A percentile compares a stretch with the other conserved stretches of the same genome.
Evolutionary conservation across 2,797 vertebrate genomes (phyloP).

Genomic region (Cacajao melanocephalus): DNA sequence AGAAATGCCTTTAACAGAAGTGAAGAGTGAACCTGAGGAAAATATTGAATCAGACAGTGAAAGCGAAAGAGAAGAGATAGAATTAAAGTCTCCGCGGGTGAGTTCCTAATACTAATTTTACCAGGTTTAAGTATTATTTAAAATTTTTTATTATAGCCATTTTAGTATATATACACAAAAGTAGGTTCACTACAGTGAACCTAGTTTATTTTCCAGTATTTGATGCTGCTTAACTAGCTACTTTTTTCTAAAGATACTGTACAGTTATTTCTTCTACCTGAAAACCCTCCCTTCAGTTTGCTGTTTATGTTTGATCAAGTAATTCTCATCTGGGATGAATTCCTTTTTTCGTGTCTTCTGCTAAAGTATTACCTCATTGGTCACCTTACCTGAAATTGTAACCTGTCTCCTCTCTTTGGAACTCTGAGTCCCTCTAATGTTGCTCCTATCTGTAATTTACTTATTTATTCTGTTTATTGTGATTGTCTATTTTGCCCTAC

Average conservation of each 20-base stretch:
- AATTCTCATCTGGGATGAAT: not conserved
- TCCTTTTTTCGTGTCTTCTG: not conserved
- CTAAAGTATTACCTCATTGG: not conserved
- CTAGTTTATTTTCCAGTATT: slow-evolving; percentile 5
- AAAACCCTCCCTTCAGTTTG: not conserved
- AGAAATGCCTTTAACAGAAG: slow-evolving; percentile 84
- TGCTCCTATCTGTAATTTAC: not conserved
- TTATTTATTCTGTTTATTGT: not conserved
- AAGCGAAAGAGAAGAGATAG: slow-evolving; percentile 90
- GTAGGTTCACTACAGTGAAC: not conserved
- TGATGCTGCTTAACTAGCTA: not conserved
- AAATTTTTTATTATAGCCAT: not conserved
- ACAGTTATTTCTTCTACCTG: not conserved
- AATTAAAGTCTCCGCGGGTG: slow-evolving; percentile 88
- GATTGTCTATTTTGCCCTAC: not conserved
- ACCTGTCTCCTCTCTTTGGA: not conserved
- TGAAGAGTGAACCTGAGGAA: slow-evolving; percentile 85
- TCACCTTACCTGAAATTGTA: not conserved
- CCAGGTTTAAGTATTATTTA: not conserved
- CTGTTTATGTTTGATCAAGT: not conserved
- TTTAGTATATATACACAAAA: not conserved
- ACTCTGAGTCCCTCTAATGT: not conserved
- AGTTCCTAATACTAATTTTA: slow-evolving; percentile 61
- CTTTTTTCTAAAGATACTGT: not conserved
- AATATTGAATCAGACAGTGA: slow-evolving; percentile 90